Evolutionary conservation across 2,888 invertebrate species (phyloP).

Genomic region (Scelioninae gen. 1): DNA sequence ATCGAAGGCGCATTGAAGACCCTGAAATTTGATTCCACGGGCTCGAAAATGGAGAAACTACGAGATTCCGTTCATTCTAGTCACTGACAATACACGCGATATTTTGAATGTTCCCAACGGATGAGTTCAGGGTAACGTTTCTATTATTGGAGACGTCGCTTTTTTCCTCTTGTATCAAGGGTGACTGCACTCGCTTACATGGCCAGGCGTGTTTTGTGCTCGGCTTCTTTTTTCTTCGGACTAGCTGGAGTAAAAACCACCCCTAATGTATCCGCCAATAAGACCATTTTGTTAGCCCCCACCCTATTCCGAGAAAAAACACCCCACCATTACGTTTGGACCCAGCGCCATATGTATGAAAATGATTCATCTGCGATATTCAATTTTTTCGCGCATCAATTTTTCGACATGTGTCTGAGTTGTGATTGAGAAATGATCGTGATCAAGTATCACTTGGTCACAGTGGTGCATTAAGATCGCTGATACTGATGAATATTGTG

Average conservation of each 20-base stretch:
- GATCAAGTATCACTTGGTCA: conserved; percentile 11
- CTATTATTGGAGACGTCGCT: conserved; percentile 80
- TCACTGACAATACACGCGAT: conserved; percentile 78
- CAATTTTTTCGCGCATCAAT: conserved; percentile 66
- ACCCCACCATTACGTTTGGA: conserved; percentile 61
- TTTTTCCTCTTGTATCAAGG: conserved; percentile 63
- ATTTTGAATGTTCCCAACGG: conserved; percentile 81
- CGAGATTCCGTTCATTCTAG: conserved; percentile 77
- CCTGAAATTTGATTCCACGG: too few species aligned
- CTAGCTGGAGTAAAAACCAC: conserved; percentile 82
- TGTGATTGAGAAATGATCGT: conserved; percentile 46
- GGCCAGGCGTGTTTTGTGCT: conserved; percentile 73
- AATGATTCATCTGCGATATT: conserved; percentile 61
- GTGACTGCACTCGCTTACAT: conserved; percentile 69
- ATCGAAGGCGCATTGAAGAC: too few species aligned
- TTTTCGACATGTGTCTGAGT: conserved; percentile 46
- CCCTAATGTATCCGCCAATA: conserved; percentile 82
- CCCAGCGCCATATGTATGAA: conserved; percentile 60
- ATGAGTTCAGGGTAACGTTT: conserved; percentile 75
- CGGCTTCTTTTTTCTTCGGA: conserved; percentile 78
- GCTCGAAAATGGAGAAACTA: too few species aligned
- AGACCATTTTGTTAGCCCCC: conserved; percentile 74
- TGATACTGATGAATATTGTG: too few species aligned
- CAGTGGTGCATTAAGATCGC: too few species aligned
- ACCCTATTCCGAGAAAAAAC: conserved; percentile 59